Conservation (phyloP, 2,797 vertebrate genomes). For the Notoglanidium macrostoma region DNA sequence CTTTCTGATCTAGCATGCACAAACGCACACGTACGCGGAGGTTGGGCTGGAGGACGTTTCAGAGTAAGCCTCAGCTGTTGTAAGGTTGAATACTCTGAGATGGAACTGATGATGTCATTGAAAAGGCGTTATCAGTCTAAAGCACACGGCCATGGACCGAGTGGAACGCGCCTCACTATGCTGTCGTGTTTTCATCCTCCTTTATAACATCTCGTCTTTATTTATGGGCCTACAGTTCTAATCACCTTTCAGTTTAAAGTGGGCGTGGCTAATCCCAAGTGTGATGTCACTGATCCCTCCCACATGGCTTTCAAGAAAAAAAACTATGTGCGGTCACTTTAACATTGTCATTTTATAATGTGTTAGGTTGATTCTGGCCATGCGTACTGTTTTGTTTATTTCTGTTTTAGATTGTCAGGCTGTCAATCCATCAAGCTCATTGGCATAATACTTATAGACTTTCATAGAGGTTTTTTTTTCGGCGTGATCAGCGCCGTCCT, state of each 20-base stretch:
- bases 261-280: not conserved
- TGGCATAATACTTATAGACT: not conserved
- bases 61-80: not conserved
- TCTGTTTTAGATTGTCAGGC: not conserved
- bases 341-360: not conserved
- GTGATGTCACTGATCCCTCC: not conserved
- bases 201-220: too few relatives aligned
- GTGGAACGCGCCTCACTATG: not conserved
- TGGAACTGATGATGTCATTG: not conserved
- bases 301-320: not conserved
- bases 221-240: not conserved
- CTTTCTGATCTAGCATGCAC: constrained; percentile 27
- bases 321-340: not conserved
- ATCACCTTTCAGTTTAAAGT: not conserved
- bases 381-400: not conserved
- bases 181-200: not conserved
- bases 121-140: not conserved
- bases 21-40: not conserved
- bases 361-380: not conserved
- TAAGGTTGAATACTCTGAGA: not conserved
- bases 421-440: not conserved
- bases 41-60: not conserved
- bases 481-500: not conserved
- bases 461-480: not conserved
- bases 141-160: too few relatives aligned